Evolutionary conservation across 2,797 vertebrate genomes (phyloP).

Genomic region (Neostethus bicornis): DNA sequence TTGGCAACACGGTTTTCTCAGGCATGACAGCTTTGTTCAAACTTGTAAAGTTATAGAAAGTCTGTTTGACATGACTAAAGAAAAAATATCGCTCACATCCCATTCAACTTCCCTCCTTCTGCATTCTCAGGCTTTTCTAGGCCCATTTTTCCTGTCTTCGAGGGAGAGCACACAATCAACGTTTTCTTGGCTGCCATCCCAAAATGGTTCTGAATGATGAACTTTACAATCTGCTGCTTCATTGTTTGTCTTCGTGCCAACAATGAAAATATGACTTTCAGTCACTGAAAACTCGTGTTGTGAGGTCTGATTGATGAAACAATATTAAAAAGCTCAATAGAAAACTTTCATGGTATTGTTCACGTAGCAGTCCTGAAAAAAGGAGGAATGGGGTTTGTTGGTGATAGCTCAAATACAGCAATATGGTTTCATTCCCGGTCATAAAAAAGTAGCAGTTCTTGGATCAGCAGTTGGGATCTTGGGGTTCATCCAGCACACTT

Average conservation of each 20-base stretch:
- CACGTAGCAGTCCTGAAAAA: no score
- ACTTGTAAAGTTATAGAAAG: slow-evolving; percentile 45
- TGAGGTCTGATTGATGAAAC: background rate
- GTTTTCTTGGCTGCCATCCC: background rate
- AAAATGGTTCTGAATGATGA: no score
- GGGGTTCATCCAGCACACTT: no score
- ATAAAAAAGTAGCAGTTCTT: no score
- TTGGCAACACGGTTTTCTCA: slow-evolving; percentile 43
- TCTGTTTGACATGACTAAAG: slow-evolving; percentile 40
- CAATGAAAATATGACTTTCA: background rate
- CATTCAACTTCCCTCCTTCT: slow-evolving; percentile 38
- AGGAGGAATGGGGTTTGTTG: no score
- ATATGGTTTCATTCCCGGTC: no score
- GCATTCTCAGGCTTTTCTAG: slow-evolving; percentile 15
- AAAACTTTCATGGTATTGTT: no score
- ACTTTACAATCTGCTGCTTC: no score
- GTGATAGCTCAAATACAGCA: no score
- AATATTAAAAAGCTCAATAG: background rate
- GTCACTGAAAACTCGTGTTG: background rate
- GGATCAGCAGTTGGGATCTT: no score
- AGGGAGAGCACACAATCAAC: slow-evolving; percentile 8
- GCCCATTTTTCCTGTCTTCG: slow-evolving; percentile 7
- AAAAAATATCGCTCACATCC: slow-evolving; percentile 22
- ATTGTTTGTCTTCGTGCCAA: background rate
- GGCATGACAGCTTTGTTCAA: slow-evolving; percentile 47